Conservation (phyloP, 2,113 vertebrate genomes). For the Xyliphius kryptos region DNA sequence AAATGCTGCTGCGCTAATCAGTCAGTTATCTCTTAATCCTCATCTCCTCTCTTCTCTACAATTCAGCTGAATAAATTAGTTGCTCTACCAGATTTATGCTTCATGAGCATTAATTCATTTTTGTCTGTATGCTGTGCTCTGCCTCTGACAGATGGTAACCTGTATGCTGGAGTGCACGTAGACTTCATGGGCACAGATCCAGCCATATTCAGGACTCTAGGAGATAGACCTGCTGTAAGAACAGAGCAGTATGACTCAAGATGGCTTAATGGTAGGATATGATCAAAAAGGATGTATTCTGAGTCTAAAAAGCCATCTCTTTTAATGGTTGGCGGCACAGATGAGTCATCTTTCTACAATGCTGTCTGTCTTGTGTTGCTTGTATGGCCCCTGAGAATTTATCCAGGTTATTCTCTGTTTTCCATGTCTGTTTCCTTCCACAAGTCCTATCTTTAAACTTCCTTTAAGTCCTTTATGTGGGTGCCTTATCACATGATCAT, state of each 20-base stretch:
- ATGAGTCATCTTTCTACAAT: too few relatives aligned
- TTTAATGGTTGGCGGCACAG: too few relatives aligned
- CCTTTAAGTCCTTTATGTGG: too few relatives aligned
- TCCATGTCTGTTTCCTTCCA: too few relatives aligned
- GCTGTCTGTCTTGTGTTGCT: too few relatives aligned
- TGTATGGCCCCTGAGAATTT: too few relatives aligned
- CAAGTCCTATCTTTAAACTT: too few relatives aligned
- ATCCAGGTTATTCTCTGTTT: too few relatives aligned
- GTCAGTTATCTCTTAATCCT: constrained; percentile 54
- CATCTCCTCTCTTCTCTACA: neutral
- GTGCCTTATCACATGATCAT: too few relatives aligned
- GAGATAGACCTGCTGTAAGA: constrained; percentile 67
- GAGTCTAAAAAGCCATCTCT: too few relatives aligned
- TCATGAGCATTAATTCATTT: constrained; percentile 19
- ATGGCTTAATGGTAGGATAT: constrained; percentile 74
- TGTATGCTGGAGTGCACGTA: constrained; percentile 76
- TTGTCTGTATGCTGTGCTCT: neutral
- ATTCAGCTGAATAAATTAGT: neutral
- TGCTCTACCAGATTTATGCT: neutral
- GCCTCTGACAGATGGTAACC: constrained; percentile 63
- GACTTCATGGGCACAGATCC: constrained; percentile 84
- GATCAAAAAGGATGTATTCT: neutral
- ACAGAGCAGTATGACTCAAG: constrained; percentile 78
- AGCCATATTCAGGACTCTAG: constrained; percentile 74
- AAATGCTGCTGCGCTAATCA: constrained; percentile 67